A percentile compares a stretch with the other conserved stretches of the same genome.
phyloP scores from a whole-genome alignment of 2,113 vertebrate species.

The Amblyornis subalaris region DNA sequence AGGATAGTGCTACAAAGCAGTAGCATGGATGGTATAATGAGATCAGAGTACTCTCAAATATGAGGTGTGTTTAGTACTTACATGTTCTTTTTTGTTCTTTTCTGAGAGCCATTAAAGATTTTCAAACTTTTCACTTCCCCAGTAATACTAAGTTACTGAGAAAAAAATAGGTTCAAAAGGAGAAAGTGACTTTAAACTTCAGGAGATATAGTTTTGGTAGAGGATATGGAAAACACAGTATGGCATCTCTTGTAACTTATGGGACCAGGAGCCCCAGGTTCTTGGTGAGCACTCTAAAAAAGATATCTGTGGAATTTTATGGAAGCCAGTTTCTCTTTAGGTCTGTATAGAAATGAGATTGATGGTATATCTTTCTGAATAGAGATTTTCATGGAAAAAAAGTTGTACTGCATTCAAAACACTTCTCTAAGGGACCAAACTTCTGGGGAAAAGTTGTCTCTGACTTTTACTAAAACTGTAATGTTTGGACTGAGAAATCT shows the following conservation, averaged over 20 bases:
- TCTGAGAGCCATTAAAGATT: neutral
- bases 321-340: neutral
- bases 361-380: neutral
- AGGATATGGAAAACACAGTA: neutral
- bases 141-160: neutral
- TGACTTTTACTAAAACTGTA: neutral
- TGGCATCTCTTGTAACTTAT: neutral
- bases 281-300: accelerated
- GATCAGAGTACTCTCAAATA: neutral
- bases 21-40: neutral
- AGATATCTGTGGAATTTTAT: neutral
- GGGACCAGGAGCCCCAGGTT: neutral
- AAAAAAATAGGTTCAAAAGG: neutral
- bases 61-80: accelerated
- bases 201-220: neutral
- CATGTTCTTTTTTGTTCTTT: neutral
- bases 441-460: neutral
- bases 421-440: neutral
- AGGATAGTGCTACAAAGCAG: neutral
- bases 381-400: neutral
- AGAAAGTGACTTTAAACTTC: neutral
- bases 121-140: neutral
- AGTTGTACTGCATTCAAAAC: neutral
- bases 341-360: neutral
- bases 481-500: neutral